These are phyloP conservation scores for Microctonus aethiopoides DNA, from an alignment of 2,888 invertebrate genomes.

Conservation along the genomic window DNA sequence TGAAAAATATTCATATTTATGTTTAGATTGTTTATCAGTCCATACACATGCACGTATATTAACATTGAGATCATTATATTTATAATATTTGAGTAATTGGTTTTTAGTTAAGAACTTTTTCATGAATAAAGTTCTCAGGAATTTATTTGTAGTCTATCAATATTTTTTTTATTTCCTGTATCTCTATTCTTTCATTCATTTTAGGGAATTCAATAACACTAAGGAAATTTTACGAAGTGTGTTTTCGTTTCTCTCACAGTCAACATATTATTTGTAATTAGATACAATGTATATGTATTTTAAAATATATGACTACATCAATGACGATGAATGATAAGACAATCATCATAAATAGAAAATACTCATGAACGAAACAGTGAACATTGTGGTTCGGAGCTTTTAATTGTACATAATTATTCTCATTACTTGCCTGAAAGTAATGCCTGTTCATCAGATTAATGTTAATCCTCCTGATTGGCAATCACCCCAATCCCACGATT, in stretches of 20 bases:
- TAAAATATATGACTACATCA: slow-evolving; percentile 28
- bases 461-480: slow-evolving; percentile 64
- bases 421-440: slow-evolving; percentile 45
- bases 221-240: neutral
- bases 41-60: neutral
- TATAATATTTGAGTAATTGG: neutral
- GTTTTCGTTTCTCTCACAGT: neutral
- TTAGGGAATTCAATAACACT: neutral
- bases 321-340: slow-evolving; percentile 28
- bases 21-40: neutral
- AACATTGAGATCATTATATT: neutral
- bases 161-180: neutral
- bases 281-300: neutral
- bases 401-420: slow-evolving; percentile 42
- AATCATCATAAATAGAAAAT: slow-evolving; percentile 6
- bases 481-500: slow-evolving; percentile 54
- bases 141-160: neutral
- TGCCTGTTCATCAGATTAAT: slow-evolving; percentile 64
- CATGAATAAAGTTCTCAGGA: neutral
- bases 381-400: slow-evolving; percentile 25
- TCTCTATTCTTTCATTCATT: neutral
- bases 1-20: neutral
- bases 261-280: slow-evolving; percentile 9
- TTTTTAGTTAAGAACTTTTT: too few species aligned
- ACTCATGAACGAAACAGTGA: neutral